Conservation (phyloP, 2,797 vertebrate genomes). For the Aselliscus stoliczkanus region DNA sequence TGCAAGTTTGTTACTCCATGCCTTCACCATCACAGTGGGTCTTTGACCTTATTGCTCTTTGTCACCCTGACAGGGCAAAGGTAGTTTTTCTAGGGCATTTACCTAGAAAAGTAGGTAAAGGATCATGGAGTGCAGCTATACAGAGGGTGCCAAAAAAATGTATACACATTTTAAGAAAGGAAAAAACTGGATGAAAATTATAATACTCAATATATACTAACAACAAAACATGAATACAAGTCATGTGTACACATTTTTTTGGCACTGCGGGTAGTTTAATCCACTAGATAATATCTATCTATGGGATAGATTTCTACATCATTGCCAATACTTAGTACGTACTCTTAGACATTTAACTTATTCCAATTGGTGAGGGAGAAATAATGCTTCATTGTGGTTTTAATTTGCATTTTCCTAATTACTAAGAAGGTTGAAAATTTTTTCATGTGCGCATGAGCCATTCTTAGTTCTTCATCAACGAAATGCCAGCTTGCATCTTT, state of each 20-base stretch:
- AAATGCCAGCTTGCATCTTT: background rate
- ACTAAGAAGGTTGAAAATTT: background rate
- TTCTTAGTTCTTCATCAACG: background rate
- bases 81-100: background rate
- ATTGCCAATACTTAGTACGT: background rate
- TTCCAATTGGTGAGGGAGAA: background rate
- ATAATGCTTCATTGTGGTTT: background rate
- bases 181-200: too few relatives aligned
- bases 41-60: background rate
- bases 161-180: too few relatives aligned
- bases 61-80: background rate
- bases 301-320: background rate
- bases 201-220: too few relatives aligned
- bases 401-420: background rate
- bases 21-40: background rate
- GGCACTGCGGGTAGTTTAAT: background rate
- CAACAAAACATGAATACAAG: too few relatives aligned
- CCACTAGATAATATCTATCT: background rate
- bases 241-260: too few relatives aligned
- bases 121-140: background rate
- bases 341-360: background rate
- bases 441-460: background rate
- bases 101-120: background rate
- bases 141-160: too few relatives aligned
- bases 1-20: background rate